A percentile compares a stretch with the other conserved stretches of the same genome.
phyloP scores from a whole-genome alignment of 1,140 invertebrate species.

The Coptotermes formosanus region DNA sequence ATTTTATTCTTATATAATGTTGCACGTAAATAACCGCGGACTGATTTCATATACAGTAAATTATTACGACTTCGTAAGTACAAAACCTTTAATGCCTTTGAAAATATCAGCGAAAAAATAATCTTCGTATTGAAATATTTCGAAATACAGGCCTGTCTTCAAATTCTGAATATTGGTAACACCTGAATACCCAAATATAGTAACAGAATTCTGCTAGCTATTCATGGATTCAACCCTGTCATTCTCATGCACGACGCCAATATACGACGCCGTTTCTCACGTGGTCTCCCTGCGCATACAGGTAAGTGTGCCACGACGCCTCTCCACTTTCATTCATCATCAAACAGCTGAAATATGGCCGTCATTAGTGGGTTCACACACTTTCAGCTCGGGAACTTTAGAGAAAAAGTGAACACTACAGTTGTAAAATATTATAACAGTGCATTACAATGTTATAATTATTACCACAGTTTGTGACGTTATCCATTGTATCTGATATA shows the following conservation, averaged over 20 bases:
- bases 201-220: not conserved
- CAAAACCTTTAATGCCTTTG: too few relatives aligned
- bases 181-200: not conserved
- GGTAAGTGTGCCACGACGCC: not conserved
- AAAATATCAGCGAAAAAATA: too few relatives aligned
- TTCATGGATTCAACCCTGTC: not conserved
- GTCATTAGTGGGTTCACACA: not conserved
- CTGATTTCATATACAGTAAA: too few relatives aligned
- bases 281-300: not conserved
- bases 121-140: not conserved
- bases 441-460: too few relatives aligned
- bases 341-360: not conserved
- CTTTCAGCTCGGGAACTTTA: not conserved
- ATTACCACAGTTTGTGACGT: too few relatives aligned
- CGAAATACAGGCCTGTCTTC: not conserved
- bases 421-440: too few relatives aligned
- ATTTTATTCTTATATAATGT: too few relatives aligned
- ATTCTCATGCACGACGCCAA: not conserved
- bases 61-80: too few relatives aligned
- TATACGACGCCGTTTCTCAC: not conserved
- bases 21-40: too few relatives aligned
- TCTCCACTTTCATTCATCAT: not conserved
- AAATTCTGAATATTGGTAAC: not conserved
- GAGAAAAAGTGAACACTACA: not conserved
- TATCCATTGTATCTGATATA: too few relatives aligned